Percentiles rank a stretch among this genome's conserved stretches.
phyloP scores from a whole-genome alignment of 1,140 invertebrate genomes.

The Aphaenogaster ashmeadi region DNA sequence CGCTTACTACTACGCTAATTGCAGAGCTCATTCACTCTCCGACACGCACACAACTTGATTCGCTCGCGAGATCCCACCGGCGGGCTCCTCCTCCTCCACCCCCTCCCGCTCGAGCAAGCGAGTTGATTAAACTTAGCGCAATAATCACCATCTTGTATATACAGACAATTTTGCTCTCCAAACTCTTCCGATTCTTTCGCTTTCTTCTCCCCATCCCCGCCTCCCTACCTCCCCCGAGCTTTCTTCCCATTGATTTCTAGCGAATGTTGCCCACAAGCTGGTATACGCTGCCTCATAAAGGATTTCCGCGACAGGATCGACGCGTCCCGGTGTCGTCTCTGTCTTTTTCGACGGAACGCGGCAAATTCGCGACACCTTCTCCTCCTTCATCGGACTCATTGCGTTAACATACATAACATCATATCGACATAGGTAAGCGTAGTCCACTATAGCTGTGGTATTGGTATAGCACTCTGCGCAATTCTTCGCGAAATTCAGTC shows the following conservation, averaged over 20 bases:
- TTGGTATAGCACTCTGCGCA: constrained; percentile 75
- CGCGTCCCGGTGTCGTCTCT: not conserved
- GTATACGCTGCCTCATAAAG: not conserved
- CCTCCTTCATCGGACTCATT: constrained; percentile 71
- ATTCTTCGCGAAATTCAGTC: constrained; percentile 75
- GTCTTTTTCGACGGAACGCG: constrained; percentile 18
- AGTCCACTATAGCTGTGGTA: constrained; percentile 78
- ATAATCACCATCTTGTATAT: constrained; percentile 68
- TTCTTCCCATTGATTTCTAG: not conserved
- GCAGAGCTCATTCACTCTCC: constrained; percentile 60
- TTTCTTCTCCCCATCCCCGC: not conserved
- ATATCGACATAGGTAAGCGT: constrained; percentile 84
- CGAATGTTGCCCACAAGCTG: not conserved
- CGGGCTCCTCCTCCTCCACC: not conserved
- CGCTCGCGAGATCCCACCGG: constrained; percentile 36
- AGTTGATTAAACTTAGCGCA: constrained; percentile 73
- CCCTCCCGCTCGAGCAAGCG: constrained; percentile 50
- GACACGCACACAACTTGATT: constrained; percentile 50
- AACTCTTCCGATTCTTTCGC: constrained; percentile 16
- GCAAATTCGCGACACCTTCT: constrained; percentile 46
- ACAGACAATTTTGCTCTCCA: constrained; percentile 60
- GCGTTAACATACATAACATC: constrained; percentile 81
- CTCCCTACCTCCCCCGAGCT: not conserved
- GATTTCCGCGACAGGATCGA: not conserved
- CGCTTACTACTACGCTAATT: constrained; percentile 70